Evolutionary conservation across 2,113 vertebrate genomes (phyloP), one percentile per base, ranked within the genome.

Genomic region (Astatotilapia flaviijosephi): DNA sequence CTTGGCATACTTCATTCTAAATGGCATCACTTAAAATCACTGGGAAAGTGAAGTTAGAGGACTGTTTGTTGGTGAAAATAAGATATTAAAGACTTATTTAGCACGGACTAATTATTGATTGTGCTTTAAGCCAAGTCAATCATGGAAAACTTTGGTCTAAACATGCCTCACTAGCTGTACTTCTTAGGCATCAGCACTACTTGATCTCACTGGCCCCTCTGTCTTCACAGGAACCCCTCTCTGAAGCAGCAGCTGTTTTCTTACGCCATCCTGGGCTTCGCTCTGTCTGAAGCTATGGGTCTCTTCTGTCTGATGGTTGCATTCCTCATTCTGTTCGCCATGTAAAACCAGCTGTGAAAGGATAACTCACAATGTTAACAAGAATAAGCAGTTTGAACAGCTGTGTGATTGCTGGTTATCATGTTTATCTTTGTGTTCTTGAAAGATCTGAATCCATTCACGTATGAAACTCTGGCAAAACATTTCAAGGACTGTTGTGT

Each of bases 241-340:
- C 97, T 99, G 97, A 99, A 99, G 97, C 98, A 99, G 96, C 98
- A 99, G 97, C 97, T 99, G 88, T 99, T 99, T 97, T 99, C 98
- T 28, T 99, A 99, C 5, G 99, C 99, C 94, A 99, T 99, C 96
- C 95, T 99, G 97, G 99, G 98, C 93, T 99, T 99, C 73, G 98
- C 98, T 94, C 97, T 99, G 92, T 99, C 98, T 94, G 99, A 99
- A 97, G 99, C 98, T 94, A 99, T 99, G 99, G 98, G 99, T 97
- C 98, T 99, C 86, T 99, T 99, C 96, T 99, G 98, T 97, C 96
- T 99, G 96, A 99, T 99, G 98, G 98, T 99, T 94, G 98, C 99
- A 93, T 99, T 99, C 97, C 97, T 99, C 92, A 99, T 99, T 95
- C 97, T 99, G 65, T 99, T 99, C 91, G 99, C 99, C 96, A 99